Percentiles rank a stretch among this genome's conserved stretches.
phyloP scores from a whole-genome alignment of 2,888 invertebrate genomes.

The Lasioglossum leucozonium region DNA sequence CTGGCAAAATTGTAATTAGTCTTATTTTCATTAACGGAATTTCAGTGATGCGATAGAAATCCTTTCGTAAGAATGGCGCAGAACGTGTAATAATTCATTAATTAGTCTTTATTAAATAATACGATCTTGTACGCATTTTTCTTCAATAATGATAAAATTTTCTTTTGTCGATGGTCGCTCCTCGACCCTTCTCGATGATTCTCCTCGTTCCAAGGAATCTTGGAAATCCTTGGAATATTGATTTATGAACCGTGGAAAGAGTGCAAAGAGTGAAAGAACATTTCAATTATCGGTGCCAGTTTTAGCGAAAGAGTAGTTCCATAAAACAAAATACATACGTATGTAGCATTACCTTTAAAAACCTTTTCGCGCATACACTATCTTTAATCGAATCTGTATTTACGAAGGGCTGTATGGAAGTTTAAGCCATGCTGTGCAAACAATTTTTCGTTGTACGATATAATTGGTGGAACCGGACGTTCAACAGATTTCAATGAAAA shows the following conservation, averaged over 20 bases:
- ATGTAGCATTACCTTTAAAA: too few species aligned
- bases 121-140: not conserved
- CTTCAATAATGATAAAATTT: too few species aligned
- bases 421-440: not conserved
- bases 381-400: not conserved
- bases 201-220: not conserved
- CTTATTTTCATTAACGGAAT: not conserved
- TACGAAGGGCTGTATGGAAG: not conserved
- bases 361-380: not conserved
- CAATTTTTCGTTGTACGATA: not conserved
- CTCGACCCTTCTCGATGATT: not conserved
- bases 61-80: not conserved
- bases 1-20: not conserved
- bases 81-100: too few species aligned
- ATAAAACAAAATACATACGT: not conserved
- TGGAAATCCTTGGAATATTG: not conserved
- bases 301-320: not conserved
- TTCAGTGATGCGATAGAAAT: not conserved
- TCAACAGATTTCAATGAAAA: constrained; percentile 38
- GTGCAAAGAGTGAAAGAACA: not conserved
- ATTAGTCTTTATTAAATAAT: not conserved
- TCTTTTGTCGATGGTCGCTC: too few species aligned
- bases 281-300: not conserved
- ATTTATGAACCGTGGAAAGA: not conserved
- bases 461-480: constrained; percentile 1